Conservation (phyloP, 2,797 vertebrate genomes). For the Lutjanus campechanus region DNA sequence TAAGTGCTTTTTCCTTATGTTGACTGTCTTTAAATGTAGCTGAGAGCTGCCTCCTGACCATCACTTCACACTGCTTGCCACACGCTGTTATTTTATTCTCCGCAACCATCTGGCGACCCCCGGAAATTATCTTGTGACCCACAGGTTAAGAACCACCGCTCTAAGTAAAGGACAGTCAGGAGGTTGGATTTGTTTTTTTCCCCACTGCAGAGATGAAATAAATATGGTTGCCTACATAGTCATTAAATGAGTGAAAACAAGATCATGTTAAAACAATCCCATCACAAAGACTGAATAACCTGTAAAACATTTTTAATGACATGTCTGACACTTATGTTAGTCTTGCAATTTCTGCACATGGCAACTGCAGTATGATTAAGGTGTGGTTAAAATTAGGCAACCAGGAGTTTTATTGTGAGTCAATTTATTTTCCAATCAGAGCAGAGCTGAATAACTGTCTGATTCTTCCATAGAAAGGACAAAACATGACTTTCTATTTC, state of each 20-base stretch:
- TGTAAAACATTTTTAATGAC: background rate
- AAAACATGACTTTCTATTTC: background rate
- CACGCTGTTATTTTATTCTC: too few relatives aligned
- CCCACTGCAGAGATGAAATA: background rate
- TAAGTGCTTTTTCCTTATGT: too few relatives aligned
- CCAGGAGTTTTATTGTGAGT: background rate
- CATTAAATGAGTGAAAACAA: background rate
- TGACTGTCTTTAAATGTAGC: too few relatives aligned
- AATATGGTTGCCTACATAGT: background rate
- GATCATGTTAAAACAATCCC: background rate
- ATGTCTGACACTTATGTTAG: background rate
- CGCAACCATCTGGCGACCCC: too few relatives aligned
- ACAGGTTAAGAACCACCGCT: background rate
- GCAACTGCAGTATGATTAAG: background rate
- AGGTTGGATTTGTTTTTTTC: too few relatives aligned
- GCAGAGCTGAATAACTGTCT: background rate
- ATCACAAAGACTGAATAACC: background rate
- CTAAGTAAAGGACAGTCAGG: background rate
- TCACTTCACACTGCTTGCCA: too few relatives aligned
- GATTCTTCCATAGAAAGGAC: background rate
- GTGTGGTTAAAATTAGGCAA: background rate
- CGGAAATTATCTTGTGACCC: too few relatives aligned
- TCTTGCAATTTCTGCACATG: background rate
- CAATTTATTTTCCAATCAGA: background rate
- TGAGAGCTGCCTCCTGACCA: too few relatives aligned